phyloP scores from a whole-genome alignment of 2,113 vertebrate species.

The Panurus biarmicus region DNA sequence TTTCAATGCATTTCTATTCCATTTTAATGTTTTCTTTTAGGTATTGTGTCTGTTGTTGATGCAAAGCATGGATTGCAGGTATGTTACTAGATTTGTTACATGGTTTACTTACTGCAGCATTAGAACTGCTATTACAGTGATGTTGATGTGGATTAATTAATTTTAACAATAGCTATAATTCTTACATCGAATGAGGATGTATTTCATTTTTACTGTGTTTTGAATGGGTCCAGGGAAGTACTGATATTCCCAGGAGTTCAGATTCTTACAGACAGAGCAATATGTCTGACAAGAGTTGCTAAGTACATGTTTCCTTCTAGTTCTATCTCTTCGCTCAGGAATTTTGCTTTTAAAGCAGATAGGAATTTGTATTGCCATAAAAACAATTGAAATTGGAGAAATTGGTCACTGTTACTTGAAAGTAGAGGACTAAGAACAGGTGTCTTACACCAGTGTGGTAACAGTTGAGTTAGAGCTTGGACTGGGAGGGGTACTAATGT shows the following conservation, averaged over 20 bases:
- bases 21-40: conserved; percentile 65
- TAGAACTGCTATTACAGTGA: not conserved
- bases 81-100: not conserved
- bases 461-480: not conserved
- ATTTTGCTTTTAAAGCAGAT: not conserved
- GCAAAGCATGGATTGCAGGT: conserved; percentile 91
- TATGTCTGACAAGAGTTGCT: not conserved
- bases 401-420: not conserved
- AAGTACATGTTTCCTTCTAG: not conserved
- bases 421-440: not conserved
- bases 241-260: not conserved
- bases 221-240: not conserved
- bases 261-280: not conserved
- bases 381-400: not conserved
- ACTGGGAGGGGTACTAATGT: not conserved
- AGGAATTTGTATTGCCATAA: not conserved
- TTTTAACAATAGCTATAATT: not conserved
- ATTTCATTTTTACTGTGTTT: not conserved
- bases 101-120: not conserved
- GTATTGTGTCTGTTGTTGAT: conserved; percentile 90
- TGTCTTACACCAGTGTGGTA: not conserved
- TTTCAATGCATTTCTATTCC: not conserved
- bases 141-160: not conserved
- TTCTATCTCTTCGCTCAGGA: not conserved
- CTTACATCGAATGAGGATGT: not conserved